Percentiles rank a stretch among this genome's conserved stretches.
phyloP scores from a whole-genome alignment of 2,888 invertebrate species.

The Cremastinae sp. region DNA sequence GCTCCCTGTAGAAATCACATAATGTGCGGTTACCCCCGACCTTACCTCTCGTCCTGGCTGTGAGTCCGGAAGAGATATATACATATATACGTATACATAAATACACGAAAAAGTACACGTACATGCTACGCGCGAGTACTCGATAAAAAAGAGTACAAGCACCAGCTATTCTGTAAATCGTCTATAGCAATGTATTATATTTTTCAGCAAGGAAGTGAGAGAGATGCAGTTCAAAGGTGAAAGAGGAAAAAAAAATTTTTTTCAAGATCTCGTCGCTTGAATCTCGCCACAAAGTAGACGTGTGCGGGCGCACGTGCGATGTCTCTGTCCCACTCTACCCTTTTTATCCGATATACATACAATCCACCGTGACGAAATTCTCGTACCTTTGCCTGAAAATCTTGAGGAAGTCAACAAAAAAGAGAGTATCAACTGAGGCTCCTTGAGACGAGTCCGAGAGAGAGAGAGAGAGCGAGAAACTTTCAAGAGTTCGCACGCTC shows the following conservation, averaged over 20 bases:
- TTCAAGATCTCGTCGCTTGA: constrained; percentile 26
- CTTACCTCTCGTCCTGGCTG: constrained; percentile 2
- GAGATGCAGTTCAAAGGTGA: not conserved
- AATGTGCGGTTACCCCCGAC: constrained; percentile 77
- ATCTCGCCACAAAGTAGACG: constrained; percentile 20
- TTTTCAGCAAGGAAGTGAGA: not conserved
- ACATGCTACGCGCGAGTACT: not conserved
- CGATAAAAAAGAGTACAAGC: constrained; percentile 13
- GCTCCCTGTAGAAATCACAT: constrained; percentile 79
- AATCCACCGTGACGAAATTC: constrained; percentile 6
- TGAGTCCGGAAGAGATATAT: not conserved
- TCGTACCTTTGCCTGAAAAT: constrained; percentile 9
- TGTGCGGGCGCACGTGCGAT: constrained; percentile 43
- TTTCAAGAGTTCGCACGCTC: constrained; percentile 30
- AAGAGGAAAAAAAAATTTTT: constrained; percentile 7
- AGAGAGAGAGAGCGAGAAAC: not conserved
- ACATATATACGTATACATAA: no score
- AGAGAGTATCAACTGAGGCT: constrained; percentile 72
- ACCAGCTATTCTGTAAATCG: constrained; percentile 43
- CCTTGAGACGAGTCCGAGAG: constrained; percentile 22
- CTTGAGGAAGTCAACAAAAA: constrained; percentile 73
- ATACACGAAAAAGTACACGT: not conserved
- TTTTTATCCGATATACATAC: not conserved
- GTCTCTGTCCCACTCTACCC: not conserved
- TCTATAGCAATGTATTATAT: constrained; percentile 6